These are phyloP conservation scores for Melanotus villosus DNA, from an alignment of 2,888 invertebrate species.

Conservation along the genomic window DNA sequence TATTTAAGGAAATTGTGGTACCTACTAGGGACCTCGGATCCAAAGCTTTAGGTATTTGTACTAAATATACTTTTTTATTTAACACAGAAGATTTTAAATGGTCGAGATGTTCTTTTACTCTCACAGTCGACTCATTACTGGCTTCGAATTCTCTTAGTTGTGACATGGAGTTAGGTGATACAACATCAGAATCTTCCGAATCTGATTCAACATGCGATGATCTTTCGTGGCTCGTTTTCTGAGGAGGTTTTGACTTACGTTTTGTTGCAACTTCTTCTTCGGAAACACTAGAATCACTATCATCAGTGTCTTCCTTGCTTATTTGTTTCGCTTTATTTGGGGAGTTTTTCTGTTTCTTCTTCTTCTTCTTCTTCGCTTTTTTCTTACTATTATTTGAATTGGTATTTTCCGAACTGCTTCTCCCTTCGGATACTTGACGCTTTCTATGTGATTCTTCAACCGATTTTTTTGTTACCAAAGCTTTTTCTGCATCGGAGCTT, in stretches of 20 bases:
- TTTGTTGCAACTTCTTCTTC: background rate
- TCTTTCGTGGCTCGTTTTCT: background rate
- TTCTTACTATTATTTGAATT: too few species aligned
- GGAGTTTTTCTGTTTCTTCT: too few species aligned
- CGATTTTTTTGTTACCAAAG: background rate
- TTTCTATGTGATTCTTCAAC: too few species aligned
- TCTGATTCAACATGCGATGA: background rate
- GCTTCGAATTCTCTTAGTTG: conserved; percentile 10
- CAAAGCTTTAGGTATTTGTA: conserved; percentile 45
- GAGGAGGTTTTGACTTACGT: background rate
- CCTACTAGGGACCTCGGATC: conserved; percentile 34
- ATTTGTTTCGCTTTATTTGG: too few species aligned
- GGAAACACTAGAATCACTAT: background rate
- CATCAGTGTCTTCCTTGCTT: too few species aligned
- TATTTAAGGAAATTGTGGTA: conserved; percentile 28
- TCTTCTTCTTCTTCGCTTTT: too few species aligned
- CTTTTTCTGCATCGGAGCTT: background rate
- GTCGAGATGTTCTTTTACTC: background rate
- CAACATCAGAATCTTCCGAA: background rate
- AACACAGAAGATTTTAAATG: conserved; percentile 24
- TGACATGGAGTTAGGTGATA: background rate
- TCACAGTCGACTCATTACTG: background rate
- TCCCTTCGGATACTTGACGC: too few species aligned
- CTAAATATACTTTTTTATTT: conserved; percentile 40
- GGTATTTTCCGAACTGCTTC: too few species aligned